Percentiles rank a stretch among this genome's conserved stretches.
phyloP scores from a whole-genome alignment of 2,797 vertebrate genomes.

The Erpetoichthys calabaricus region DNA sequence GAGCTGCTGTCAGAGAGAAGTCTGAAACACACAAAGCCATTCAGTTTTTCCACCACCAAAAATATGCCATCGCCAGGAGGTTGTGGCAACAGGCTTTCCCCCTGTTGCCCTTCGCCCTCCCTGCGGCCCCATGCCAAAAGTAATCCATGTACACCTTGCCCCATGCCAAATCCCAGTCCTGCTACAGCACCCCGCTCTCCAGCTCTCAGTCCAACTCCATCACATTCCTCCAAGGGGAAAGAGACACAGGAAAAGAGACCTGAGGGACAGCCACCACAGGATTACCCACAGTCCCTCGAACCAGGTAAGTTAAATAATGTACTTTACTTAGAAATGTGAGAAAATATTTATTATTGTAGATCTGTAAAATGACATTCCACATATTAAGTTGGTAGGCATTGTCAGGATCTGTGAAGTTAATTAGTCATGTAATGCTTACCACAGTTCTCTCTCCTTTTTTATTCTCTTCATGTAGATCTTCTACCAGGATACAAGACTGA shows the following conservation, averaged over 20 bases:
- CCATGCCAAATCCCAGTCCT: conserved; percentile 44
- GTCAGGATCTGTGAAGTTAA: too few species aligned
- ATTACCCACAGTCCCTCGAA: conserved; percentile 65
- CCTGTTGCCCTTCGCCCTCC: conserved; percentile 76
- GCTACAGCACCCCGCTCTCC: conserved; percentile 57
- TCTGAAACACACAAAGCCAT: conserved; percentile 71
- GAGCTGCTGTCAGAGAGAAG: conserved; percentile 64
- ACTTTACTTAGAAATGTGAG: too few species aligned
- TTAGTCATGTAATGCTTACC: too few species aligned
- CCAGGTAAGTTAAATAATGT: conserved; percentile 52
- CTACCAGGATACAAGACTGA: too few species aligned
- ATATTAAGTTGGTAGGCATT: too few species aligned
- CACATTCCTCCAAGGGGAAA: conserved; percentile 50
- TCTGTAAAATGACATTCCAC: too few species aligned
- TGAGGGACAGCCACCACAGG: conserved; percentile 54
- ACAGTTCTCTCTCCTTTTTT: too few species aligned
- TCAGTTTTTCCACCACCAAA: conserved; percentile 64
- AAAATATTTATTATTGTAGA: too few species aligned
- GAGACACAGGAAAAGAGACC: conserved; percentile 58
- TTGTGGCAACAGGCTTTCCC: conserved; percentile 64
- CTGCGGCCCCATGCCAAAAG: conserved; percentile 62
- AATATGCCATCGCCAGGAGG: conserved; percentile 44
- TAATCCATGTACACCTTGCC: conserved; percentile 68
- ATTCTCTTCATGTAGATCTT: too few species aligned
- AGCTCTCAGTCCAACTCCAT: conserved; percentile 60